phyloP scores from a whole-genome alignment of 2,797 vertebrate genomes.

The Amblyraja radiata region DNA sequence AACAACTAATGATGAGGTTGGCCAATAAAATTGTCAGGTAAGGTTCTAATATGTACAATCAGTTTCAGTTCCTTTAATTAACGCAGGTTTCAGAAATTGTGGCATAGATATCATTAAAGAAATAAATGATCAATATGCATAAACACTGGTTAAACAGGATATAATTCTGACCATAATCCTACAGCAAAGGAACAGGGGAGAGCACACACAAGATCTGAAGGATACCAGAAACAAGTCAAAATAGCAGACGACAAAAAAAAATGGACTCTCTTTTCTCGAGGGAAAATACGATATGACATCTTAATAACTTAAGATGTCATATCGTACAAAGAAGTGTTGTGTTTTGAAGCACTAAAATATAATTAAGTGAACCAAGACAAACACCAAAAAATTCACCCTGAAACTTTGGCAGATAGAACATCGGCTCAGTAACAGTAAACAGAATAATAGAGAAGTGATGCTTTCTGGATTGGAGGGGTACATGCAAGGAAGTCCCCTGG shows the following conservation, averaged over 20 bases:
- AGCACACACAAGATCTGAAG: too few relatives aligned
- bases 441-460: too few relatives aligned
- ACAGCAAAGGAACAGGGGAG: too few relatives aligned
- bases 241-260: too few relatives aligned
- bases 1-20: background rate
- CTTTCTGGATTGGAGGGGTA: too few relatives aligned
- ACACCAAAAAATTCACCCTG: background rate
- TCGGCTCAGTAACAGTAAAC: too few relatives aligned
- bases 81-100: background rate
- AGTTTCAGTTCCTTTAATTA: background rate
- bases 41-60: constrained; percentile 41
- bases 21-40: constrained; percentile 29
- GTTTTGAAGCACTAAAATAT: background rate
- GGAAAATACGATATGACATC: too few relatives aligned
- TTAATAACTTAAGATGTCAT: too few relatives aligned
- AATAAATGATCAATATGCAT: background rate
- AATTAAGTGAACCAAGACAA: background rate
- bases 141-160: background rate
- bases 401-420: background rate
- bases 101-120: background rate
- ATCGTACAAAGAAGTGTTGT: background rate
- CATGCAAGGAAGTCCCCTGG: too few relatives aligned
- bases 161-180: too few relatives aligned
- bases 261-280: too few relatives aligned
- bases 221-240: too few relatives aligned